These are phyloP conservation scores for Brenthis ino DNA, from an alignment of 2,888 invertebrate genomes.

Conservation along the genomic window DNA sequence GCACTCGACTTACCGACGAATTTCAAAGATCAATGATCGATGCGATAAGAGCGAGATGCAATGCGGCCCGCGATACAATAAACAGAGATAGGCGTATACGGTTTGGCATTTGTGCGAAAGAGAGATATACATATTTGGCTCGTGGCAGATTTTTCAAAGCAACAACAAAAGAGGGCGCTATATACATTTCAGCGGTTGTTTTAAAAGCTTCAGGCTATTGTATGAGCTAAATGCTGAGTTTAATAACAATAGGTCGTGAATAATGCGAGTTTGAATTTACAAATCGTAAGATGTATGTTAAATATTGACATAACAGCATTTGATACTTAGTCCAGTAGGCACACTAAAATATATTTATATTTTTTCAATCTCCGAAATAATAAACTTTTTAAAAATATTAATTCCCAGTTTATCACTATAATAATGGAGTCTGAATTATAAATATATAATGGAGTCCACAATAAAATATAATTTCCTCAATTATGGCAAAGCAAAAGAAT, in stretches of 20 bases:
- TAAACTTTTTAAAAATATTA: slow-evolving; percentile 3
- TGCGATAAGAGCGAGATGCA: slow-evolving; percentile 73
- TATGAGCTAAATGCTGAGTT: slow-evolving; percentile 18
- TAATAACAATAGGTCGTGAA: slow-evolving; percentile 43
- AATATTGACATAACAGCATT: slow-evolving; percentile 17
- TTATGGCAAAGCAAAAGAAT: too few species aligned
- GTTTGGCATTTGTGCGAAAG: slow-evolving; percentile 43
- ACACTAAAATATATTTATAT: neutral
- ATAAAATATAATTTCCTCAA: too few species aligned
- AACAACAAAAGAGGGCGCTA: slow-evolving; percentile 64
- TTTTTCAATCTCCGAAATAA: neutral
- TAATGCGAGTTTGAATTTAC: slow-evolving; percentile 27
- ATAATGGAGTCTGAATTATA: too few species aligned
- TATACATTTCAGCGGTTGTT: slow-evolving; percentile 43
- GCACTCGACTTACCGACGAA: slow-evolving; percentile 77
- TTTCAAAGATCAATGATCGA: slow-evolving; percentile 82
- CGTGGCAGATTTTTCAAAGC: slow-evolving; percentile 58
- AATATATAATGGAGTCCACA: too few species aligned
- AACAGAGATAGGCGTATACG: slow-evolving; percentile 50
- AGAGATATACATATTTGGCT: slow-evolving; percentile 63
- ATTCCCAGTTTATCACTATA: too few species aligned
- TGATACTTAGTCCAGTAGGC: neutral
- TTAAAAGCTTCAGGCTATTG: slow-evolving; percentile 35
- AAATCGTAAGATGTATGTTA: slow-evolving; percentile 38
- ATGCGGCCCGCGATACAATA: slow-evolving; percentile 55